Percentiles rank a stretch among this genome's conserved stretches.
These are phyloP conservation scores for Drosophila takahashii DNA, from an alignment of 1,140 invertebrate species.

Conservation along the genomic window DNA sequence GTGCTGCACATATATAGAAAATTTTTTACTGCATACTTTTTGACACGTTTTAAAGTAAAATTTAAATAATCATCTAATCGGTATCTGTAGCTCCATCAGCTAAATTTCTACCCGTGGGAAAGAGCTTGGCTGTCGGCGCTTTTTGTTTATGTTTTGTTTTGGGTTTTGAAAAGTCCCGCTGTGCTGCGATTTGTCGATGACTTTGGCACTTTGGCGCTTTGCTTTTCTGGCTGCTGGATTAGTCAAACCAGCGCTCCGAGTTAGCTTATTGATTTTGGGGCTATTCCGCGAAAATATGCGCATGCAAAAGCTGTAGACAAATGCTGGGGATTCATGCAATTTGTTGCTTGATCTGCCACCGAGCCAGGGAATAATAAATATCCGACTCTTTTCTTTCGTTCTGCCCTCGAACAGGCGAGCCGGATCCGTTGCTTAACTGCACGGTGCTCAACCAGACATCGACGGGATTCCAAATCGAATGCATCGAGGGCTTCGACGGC, in stretches of 20 bases:
- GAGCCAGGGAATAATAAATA: constrained; percentile 54
- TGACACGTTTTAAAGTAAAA: no score
- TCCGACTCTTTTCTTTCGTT: background rate
- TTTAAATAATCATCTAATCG: background rate
- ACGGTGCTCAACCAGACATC: constrained; percentile 91
- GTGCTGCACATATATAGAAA: no score
- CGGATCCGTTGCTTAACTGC: constrained; percentile 92
- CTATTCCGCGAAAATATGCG: constrained; percentile 12
- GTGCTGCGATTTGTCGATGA: constrained; percentile 73
- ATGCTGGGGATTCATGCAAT: constrained; percentile 46
- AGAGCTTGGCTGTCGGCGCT: constrained; percentile 4
- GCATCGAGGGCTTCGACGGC: constrained; percentile 92
- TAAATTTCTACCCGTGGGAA: background rate
- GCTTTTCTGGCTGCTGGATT: constrained; percentile 20
- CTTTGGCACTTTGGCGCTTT: constrained; percentile 69
- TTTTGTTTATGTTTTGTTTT: constrained; percentile 66
- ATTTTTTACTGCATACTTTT: no score
- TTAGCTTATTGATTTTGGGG: constrained; percentile 66
- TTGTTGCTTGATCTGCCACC: constrained; percentile 55
- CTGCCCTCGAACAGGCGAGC: constrained; percentile 87
- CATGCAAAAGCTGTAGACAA: constrained; percentile 21
- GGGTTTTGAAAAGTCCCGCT: constrained; percentile 37
- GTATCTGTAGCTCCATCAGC: constrained; percentile 17
- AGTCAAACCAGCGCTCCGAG: constrained; percentile 28
- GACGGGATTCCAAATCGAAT: constrained; percentile 91